Conservation (phyloP, 1,140 invertebrate species). For the Pantala flavescens region DNA sequence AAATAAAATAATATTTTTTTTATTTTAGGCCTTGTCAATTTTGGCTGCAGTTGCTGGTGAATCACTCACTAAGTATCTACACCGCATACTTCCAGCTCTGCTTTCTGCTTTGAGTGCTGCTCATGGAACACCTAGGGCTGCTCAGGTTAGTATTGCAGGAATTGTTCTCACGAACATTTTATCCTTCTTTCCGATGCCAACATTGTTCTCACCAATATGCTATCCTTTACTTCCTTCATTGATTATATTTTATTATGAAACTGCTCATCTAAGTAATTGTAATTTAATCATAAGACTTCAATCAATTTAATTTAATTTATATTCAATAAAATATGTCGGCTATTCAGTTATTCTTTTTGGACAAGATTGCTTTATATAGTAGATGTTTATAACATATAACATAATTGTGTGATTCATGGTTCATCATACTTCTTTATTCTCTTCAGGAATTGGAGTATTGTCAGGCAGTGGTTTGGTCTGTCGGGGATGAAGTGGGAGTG, state of each 20-base stretch:
- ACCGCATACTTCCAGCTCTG: conserved; percentile 83
- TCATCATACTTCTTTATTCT: neutral
- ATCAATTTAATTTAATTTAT: too few relatives aligned
- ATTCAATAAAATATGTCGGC: too few relatives aligned
- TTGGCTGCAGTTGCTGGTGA: conserved; percentile 87
- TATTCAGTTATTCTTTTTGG: too few relatives aligned
- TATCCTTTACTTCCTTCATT: neutral
- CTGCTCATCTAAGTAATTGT: too few relatives aligned
- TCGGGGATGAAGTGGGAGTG: conserved; percentile 76
- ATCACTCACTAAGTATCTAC: conserved; percentile 80
- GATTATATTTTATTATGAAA: too few relatives aligned
- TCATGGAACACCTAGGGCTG: conserved; percentile 57
- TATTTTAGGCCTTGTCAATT: conserved; percentile 67
- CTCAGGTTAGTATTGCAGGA: conserved; percentile 37
- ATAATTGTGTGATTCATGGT: too few relatives aligned
- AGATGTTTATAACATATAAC: too few relatives aligned
- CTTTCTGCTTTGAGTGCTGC: conserved; percentile 61
- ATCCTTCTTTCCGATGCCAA: neutral
- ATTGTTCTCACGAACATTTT: neutral
- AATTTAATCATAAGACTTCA: too few relatives aligned
- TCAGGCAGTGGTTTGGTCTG: conserved; percentile 81
- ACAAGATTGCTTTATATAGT: too few relatives aligned
- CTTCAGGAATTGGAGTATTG: conserved; percentile 78
- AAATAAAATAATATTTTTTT: neutral
- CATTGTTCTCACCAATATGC: neutral